Evolutionary conservation across 1,140 invertebrate species (phyloP).

Genomic region (Saccostrea echinata): DNA sequence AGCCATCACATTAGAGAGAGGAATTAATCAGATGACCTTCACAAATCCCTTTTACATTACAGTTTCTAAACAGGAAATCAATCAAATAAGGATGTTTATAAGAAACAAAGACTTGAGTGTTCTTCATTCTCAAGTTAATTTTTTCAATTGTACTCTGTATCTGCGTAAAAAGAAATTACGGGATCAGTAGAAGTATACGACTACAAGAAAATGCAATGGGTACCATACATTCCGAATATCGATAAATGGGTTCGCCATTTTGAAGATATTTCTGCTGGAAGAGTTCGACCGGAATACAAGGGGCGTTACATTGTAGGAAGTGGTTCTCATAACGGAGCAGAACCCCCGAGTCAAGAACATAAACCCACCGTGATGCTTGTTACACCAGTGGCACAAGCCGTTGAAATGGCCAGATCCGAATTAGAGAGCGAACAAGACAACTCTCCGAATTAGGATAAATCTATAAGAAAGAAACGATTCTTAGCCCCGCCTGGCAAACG

Average conservation of each 20-base stretch:
- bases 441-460: background rate
- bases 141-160: background rate
- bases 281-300: constrained; percentile 24
- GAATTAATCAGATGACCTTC: background rate
- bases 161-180: constrained; percentile 41
- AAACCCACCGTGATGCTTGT: constrained; percentile 36
- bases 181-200: constrained; percentile 54
- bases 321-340: background rate
- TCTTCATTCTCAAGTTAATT: background rate
- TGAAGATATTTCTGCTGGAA: constrained; percentile 37
- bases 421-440: constrained; percentile 32
- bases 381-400: constrained; percentile 39
- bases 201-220: constrained; percentile 37
- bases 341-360: background rate
- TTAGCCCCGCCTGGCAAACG: background rate
- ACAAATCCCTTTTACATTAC: constrained; percentile 14
- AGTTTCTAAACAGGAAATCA: constrained; percentile 18
- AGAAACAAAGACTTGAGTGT: constrained; percentile 37
- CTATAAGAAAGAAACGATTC: constrained; percentile 34
- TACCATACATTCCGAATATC: constrained; percentile 48
- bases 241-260: constrained; percentile 47
- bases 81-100: constrained; percentile 40
- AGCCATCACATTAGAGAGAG: background rate
- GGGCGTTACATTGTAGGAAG: constrained; percentile 45
- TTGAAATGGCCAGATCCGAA: constrained; percentile 52